Conservation (phyloP, 2,113 vertebrate genomes). For the Paradisaea rubra region DNA sequence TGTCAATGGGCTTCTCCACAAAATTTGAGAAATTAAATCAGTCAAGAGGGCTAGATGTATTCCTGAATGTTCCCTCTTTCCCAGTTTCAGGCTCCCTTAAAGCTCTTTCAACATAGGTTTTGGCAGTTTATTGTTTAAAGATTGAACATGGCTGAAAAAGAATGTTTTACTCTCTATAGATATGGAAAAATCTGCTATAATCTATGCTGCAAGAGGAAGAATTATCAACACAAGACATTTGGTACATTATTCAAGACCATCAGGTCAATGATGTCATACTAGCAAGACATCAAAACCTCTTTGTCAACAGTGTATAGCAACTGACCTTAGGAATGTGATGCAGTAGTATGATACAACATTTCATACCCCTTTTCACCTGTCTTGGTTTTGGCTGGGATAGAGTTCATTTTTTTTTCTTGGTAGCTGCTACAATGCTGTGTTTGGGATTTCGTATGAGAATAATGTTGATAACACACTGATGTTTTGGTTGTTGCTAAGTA, state of each 20-base stretch:
- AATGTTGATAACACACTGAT: background rate
- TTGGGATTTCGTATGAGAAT: background rate
- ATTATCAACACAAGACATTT: background rate
- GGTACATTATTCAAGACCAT: background rate
- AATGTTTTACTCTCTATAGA: background rate
- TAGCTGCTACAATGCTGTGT: background rate
- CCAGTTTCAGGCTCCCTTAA: background rate
- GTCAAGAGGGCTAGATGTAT: background rate
- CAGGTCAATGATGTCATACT: background rate
- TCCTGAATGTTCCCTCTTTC: background rate
- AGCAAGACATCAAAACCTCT: background rate
- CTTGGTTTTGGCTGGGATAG: background rate
- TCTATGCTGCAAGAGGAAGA: background rate
- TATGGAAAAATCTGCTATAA: background rate
- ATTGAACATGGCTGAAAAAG: background rate
- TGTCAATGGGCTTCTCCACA: background rate
- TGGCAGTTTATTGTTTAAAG: slow-evolving; percentile 15
- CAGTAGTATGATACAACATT: background rate
- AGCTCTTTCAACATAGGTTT: background rate
- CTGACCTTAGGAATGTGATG: background rate
- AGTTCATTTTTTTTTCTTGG: background rate
- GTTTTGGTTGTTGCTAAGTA: background rate
- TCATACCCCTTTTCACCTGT: background rate
- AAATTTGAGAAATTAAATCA: background rate
- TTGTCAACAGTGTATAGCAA: background rate